phyloP scores from a whole-genome alignment of 2,888 invertebrate genomes.

The Graphium colonna region DNA sequence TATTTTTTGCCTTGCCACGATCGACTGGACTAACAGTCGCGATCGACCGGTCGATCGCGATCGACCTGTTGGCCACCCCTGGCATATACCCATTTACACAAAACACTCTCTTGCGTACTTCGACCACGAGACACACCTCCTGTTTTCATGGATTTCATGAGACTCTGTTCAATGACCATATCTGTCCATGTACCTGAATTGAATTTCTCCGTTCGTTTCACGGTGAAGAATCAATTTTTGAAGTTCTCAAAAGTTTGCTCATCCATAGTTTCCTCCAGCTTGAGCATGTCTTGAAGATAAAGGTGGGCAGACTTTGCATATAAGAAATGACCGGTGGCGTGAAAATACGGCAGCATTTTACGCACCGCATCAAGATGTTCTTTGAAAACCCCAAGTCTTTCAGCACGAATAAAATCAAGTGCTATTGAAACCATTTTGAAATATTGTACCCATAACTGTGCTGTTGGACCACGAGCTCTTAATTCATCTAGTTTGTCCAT shows the following conservation, averaged over 20 bases:
- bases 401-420: conserved; percentile 21
- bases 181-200: conserved; percentile 33
- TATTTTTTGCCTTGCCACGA: too few species aligned
- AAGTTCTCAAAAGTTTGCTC: conserved; percentile 31
- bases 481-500: conserved; percentile 30
- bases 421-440: conserved; percentile 42
- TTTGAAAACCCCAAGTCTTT: too few species aligned
- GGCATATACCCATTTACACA: conserved; percentile 36
- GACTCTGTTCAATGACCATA: conserved; percentile 34
- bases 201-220: conserved; percentile 36
- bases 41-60: too few species aligned
- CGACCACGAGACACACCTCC: conserved; percentile 27
- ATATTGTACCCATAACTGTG: conserved; percentile 44
- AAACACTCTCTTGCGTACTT: conserved; percentile 30
- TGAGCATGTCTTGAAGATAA: conserved; percentile 37
- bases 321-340: conserved; percentile 40
- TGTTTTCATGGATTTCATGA: conserved; percentile 35
- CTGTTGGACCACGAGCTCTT: conserved; percentile 34
- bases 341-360: conserved; percentile 46
- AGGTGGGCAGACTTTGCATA: conserved; percentile 39
- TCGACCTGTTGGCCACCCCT: too few species aligned
- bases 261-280: conserved; percentile 36
- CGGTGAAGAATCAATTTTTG: conserved; percentile 36
- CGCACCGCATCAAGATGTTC: not conserved
- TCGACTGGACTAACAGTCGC: too few species aligned